Evolutionary conservation across 2,888 invertebrate species (phyloP).

Genomic region (Brachyptera putata): DNA sequence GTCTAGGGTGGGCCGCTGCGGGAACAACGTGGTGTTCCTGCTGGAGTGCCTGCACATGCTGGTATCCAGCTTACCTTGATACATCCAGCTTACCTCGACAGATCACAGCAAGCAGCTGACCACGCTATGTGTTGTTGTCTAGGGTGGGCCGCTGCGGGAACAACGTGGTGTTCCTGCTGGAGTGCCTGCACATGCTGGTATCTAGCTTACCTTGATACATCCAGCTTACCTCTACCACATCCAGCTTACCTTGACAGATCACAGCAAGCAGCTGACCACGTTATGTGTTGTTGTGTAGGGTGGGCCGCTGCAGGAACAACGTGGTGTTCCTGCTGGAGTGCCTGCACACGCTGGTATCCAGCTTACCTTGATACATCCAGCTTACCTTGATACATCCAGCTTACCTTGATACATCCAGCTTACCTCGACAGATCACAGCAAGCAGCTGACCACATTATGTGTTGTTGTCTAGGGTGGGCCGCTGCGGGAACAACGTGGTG

Average conservation of each 20-base stretch:
- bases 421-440: too few relatives aligned
- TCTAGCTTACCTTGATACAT: too few relatives aligned
- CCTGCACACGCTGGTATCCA: constrained; percentile 76
- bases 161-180: constrained; percentile 73
- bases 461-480: constrained; percentile 38
- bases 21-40: constrained; percentile 68
- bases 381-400: too few relatives aligned
- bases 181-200: constrained; percentile 80
- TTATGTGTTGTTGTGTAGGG: constrained; percentile 35
- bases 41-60: constrained; percentile 88
- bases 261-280: neutral
- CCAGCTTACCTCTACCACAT: too few relatives aligned
- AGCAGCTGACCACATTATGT: neutral
- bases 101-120: too few relatives aligned
- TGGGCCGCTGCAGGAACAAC: constrained; percentile 54
- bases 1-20: constrained; percentile 48
- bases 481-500: constrained; percentile 61
- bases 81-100: too few relatives aligned
- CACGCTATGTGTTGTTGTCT: too few relatives aligned
- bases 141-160: constrained; percentile 51
- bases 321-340: constrained; percentile 82
- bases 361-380: too few relatives aligned
- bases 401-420: too few relatives aligned
- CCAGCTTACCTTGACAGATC: too few relatives aligned
- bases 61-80: too few relatives aligned